Base-by-base conservation (phyloP, 1,140 invertebrate genomes). In the Drosophila guanche region DNA sequence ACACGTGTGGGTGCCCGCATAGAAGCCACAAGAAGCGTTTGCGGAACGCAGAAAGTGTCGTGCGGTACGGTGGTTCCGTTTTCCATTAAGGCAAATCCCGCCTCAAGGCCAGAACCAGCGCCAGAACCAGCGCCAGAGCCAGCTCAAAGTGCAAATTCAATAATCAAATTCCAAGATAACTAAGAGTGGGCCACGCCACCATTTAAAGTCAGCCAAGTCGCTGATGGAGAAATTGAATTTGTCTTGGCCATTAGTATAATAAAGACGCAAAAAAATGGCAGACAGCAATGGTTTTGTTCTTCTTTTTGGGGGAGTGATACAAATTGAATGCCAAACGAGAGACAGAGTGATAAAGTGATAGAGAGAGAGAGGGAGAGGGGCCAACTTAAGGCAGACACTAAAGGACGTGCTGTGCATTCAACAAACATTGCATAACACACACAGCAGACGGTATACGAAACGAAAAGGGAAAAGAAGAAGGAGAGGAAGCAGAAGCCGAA, bases 171-270 rank as follows among this genome's bases (percentile, higher is more conserved):
- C 45, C 12, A 33, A 43, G 37, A 48, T 55, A 57, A 45, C 58
- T 53, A 65, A 53, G 55, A 60, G 67, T 66, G 33, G 29, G 33
- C 33, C 33, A 37, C 5, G 25, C 33, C 29, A 51, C 14, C 71
- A 74, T 75, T 75, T 75, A 66, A 74, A 74, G 48, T 57, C 33
- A 72, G 43, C 7, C 25, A 25, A 47, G 54, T 66, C 37, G 20
- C 58, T 73, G 69, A 73, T 73, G 59, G 47, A 74, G 70, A 79
- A 79, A 85, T 86, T 85, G 83, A 85, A 85, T 85, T 81, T 81
- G 62, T 65, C 71, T 66, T 67, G 71, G 43, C 54, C 68, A 86
- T 81, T 74, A 86, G 77, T 74, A 80, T 50, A 76, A 80, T 86
- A 86, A 80, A 86, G 81, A 85, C 77, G 76, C 51, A 79, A 45